Base-by-base conservation (phyloP, 2,888 invertebrate species). In the Limnephilus auricula region DNA sequence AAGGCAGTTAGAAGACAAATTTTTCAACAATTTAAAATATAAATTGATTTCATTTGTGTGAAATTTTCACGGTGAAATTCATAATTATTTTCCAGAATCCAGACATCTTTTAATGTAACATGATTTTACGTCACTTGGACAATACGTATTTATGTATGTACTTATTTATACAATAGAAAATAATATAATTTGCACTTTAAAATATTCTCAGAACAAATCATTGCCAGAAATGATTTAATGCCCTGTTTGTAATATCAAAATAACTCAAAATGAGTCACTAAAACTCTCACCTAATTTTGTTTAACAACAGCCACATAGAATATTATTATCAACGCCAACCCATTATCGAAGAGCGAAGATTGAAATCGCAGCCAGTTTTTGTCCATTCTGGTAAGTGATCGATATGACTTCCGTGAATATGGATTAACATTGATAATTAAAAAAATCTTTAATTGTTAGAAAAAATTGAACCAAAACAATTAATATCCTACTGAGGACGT, bases 111-210 rank as follows among this genome's bases (percentile, higher is more conserved):
- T 65, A 40, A 25, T n/a, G 65, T 65, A 65, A 65, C 25, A 65
- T 65, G 65, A 65, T n/a, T 25, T 25, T 65, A 65, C n/a, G 25
- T 65, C 25, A 5, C 50, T 50, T 18, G 50, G 50, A 50, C 50
- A 50, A 2, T 18, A 50, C 18, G 18, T 50, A 18, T 9, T 32
- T 82, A 82, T 32, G 32, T 31, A 82, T 82, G 82, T 82, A 79
- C 82, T 31, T 18, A 34, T 83, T 83, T 32, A 34, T 32, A 34
- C 18, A 32, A 34, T 34, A 83, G 25, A 37, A 83, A 83, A 15
- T 34, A 34, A 34, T 15, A 83, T 83, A 83, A 25, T 83, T 83
- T 80, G 34, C 34, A 83, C 31, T 34, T 83, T 83, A 83, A 83
- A 83, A 83, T 80, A 80, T 65, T 65, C 25, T 65, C 65, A 65